Evolutionary conservation across 1,140 invertebrate species (phyloP).

Genomic region (Augochlora pura): DNA sequence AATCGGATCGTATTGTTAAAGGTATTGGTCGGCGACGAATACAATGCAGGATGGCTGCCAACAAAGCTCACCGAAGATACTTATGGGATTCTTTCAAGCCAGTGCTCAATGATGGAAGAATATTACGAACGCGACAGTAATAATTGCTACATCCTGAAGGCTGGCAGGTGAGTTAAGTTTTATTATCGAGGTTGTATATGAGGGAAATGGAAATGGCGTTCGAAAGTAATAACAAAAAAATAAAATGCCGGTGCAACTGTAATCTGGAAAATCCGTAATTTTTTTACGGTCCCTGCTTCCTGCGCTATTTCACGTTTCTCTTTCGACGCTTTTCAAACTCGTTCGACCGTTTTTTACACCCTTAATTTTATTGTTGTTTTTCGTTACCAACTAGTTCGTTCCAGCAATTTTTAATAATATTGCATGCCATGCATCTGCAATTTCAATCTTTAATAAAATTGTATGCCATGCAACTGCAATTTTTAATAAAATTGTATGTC

Average conservation of each 20-base stretch:
- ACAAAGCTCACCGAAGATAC: conserved; percentile 67
- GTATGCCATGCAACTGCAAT: too few species aligned
- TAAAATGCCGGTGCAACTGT: background rate
- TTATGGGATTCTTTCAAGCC: conserved; percentile 64
- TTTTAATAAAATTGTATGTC: too few species aligned
- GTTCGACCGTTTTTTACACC: too few species aligned
- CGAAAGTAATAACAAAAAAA: background rate
- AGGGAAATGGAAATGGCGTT: background rate
- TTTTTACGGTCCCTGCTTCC: background rate
- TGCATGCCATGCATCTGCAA: too few species aligned
- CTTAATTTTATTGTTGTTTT: too few species aligned
- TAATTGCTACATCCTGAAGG: conserved; percentile 71
- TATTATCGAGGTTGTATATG: background rate
- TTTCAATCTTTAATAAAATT: too few species aligned
- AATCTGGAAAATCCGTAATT: background rate
- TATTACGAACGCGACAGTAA: conserved; percentile 69
- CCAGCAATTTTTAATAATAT: too few species aligned
- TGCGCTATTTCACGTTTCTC: background rate
- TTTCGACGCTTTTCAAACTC: background rate
- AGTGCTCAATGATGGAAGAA: conserved; percentile 65
- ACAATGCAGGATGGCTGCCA: conserved; percentile 71
- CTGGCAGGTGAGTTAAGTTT: conserved; percentile 67
- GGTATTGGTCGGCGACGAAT: conserved; percentile 73
- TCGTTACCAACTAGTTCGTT: background rate
- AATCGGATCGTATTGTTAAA: conserved; percentile 45